Percentiles rank a stretch among this genome's conserved stretches.
These are phyloP conservation scores for Dolichomitus sp. DNA, from an alignment of 2,888 invertebrate genomes.

Conservation along the genomic window DNA sequence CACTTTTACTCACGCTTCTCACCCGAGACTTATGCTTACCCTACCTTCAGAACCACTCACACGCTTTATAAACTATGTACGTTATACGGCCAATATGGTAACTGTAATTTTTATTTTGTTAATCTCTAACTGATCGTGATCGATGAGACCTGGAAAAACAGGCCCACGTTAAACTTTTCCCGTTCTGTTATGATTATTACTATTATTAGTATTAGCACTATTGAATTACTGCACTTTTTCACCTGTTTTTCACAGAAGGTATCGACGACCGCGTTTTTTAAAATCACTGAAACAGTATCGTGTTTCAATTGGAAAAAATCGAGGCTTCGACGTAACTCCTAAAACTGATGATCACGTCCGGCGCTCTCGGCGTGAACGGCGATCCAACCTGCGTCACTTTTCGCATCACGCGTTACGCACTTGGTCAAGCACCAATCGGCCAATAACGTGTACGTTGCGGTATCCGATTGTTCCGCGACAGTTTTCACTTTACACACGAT, in stretches of 20 bases:
- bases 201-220: not conserved
- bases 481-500: conserved; percentile 38
- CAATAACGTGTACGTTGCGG: conserved; percentile 40
- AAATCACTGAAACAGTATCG: conserved; percentile 13
- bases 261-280: not conserved
- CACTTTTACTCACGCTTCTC: conserved; percentile 10
- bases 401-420: conserved; percentile 29
- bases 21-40: not conserved
- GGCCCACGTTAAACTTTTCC: not conserved
- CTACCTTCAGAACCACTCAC: not conserved
- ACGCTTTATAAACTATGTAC: not conserved
- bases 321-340: conserved; percentile 3
- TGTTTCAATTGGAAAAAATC: not conserved
- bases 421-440: conserved; percentile 26
- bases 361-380: conserved; percentile 45
- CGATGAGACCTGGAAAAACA: not conserved
- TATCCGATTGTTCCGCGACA: conserved; percentile 62
- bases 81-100: not conserved
- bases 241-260: not conserved
- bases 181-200: not conserved
- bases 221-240: not conserved
- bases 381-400: conserved; percentile 42
- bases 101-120: not conserved
- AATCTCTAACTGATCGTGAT: not conserved
- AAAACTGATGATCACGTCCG: conserved; percentile 45